Evolutionary conservation across 1,140 invertebrate species (phyloP), one percentile per base, ranked within the genome.

Genomic region (Diachasmimorpha longicaudata): DNA sequence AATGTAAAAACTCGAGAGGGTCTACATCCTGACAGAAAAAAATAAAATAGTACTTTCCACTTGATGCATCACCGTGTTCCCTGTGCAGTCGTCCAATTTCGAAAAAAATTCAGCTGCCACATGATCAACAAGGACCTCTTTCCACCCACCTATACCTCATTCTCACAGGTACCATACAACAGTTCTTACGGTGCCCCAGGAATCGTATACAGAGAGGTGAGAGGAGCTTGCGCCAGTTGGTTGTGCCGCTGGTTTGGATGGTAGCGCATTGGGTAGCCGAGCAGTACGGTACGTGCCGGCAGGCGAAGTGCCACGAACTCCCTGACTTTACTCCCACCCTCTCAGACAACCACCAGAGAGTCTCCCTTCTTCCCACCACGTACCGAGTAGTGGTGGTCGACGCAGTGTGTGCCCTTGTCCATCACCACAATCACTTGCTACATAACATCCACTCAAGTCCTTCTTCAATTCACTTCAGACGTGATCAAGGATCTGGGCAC

Each of bases 211-310:
- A 31, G 31, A 31, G 36, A 36, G 42, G 39, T 16, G 37, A 10
- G 55, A 73, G 63, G 72, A 73, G 72, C 55, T 67, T 73, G 72
- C 72, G 72, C 72, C 72, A 44, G 25, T 58, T 39, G 55, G 55
- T 73, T 66, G 44, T 19, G 67, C 21, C 63, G 23, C n/a, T 31
- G 31, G 72, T 73, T 67, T 25, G 23, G 23, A 71, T 46, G 37
- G 55, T 44, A 36, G 72, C 72, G 72, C 72, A 55, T 19, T 42
- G 55, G 14, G 25, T 44, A 16, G 16, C 31, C 72, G n/a, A 63
- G 19, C 72, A 73, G 72, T 73, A 66, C 72, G 55, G 8, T 66
- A 66, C 58, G 72, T 73, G 72, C 72, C 72, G 55, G 72, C 72
- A 63, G 16, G 52, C 52, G 31, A 58, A 31, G 39, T 23, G 69